Evolutionary conservation across 2,797 vertebrate genomes (phyloP).

Genomic region (Pagetopsis macropterus): DNA sequence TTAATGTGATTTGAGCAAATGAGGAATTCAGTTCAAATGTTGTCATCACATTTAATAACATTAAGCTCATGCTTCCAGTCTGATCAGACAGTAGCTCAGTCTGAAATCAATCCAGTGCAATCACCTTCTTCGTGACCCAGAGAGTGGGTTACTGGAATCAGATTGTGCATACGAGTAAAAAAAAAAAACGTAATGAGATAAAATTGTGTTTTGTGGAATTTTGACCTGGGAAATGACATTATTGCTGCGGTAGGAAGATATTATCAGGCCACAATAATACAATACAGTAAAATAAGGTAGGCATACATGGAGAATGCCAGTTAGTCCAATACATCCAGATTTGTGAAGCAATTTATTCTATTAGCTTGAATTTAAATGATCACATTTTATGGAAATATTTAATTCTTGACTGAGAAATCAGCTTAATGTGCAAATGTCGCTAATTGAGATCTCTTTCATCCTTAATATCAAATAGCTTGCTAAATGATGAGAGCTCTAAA

Average conservation of each 20-base stretch:
- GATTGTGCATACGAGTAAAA: conserved; percentile 4
- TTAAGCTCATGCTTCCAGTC: conserved; percentile 36
- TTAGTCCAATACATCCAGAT: conserved; percentile 18
- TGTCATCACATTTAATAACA: conserved; percentile 51
- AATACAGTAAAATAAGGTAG: not conserved
- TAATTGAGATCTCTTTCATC: conserved; percentile 74
- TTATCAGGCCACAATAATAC: not conserved
- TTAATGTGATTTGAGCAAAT: conserved; percentile 50
- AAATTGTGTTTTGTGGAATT: conserved; percentile 18
- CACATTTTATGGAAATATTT: conserved; percentile 55
- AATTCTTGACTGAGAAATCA: conserved; percentile 46
- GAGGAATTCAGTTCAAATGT: conserved; percentile 48
- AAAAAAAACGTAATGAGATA: conserved; percentile 28
- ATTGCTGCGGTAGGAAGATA: not conserved
- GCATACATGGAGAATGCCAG: not conserved
- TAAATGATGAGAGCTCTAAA: conserved; percentile 49
- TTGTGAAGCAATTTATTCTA: conserved; percentile 38
- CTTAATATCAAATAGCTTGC: conserved; percentile 58
- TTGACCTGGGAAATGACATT: conserved; percentile 28
- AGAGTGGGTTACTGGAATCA: conserved; percentile 12
- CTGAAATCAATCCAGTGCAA: conserved; percentile 20
- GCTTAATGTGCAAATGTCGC: conserved; percentile 59
- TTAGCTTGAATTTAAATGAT: conserved; percentile 57
- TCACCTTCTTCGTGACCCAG: conserved; percentile 52
- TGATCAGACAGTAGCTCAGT: conserved; percentile 20